phyloP scores from a whole-genome alignment of 2,888 invertebrate genomes.

The Amphipoea lucens region DNA sequence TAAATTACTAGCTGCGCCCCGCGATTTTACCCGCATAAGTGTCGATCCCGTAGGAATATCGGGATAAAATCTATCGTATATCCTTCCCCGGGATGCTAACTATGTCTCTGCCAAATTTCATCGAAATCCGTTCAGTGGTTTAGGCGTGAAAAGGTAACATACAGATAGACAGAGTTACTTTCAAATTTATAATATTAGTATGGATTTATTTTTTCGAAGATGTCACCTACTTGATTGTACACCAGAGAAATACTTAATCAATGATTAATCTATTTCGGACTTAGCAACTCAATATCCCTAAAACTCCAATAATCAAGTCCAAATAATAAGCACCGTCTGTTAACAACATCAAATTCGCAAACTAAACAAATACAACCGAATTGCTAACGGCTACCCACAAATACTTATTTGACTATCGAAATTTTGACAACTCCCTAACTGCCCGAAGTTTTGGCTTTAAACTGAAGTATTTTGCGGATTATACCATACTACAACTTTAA shows the following conservation, averaged over 20 bases:
- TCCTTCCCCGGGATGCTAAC: too few species aligned
- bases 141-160: too few species aligned
- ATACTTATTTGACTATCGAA: conserved; percentile 31
- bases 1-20: too few species aligned
- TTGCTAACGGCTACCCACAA: background rate
- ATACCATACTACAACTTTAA: conserved; percentile 58
- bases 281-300: background rate
- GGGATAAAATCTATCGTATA: too few species aligned
- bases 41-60: too few species aligned
- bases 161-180: too few species aligned
- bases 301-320: background rate
- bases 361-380: conserved; percentile 34
- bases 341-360: conserved; percentile 9
- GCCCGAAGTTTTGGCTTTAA: conserved; percentile 32
- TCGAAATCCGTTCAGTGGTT: too few species aligned
- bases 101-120: too few species aligned
- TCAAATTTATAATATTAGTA: too few species aligned
- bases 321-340: conserved; percentile 4
- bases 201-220: background rate
- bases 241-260: background rate
- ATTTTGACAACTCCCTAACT: conserved; percentile 47
- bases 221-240: background rate
- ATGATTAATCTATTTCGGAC: background rate
- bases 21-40: too few species aligned
- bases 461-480: conserved; percentile 61